These are phyloP conservation scores for Endotricha flammealis DNA, from an alignment of 2,888 invertebrate species.

Conservation along the genomic window DNA sequence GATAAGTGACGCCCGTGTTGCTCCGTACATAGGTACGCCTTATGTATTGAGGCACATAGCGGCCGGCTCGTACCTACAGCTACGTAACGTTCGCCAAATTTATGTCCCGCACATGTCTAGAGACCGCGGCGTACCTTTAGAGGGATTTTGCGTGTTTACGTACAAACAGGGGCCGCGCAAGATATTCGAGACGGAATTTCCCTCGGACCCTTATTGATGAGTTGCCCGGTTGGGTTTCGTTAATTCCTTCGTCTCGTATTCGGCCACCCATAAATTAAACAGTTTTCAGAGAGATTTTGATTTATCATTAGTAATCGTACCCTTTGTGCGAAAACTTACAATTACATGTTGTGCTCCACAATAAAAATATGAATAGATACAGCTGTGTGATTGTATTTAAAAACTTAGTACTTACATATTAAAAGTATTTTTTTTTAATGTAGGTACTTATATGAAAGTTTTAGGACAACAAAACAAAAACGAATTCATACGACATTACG, in stretches of 20 bases:
- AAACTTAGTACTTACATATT: too few species aligned
- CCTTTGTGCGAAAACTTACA: constrained; percentile 8
- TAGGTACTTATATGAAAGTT: too few species aligned
- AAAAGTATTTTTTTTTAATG: too few species aligned
- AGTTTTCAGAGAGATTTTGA: constrained; percentile 12
- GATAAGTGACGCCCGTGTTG: constrained; percentile 78
- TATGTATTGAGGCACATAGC: constrained; percentile 70
- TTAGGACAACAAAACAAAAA: too few species aligned
- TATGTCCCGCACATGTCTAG: constrained; percentile 78
- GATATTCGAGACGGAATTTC: constrained; percentile 70
- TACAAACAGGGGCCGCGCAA: constrained; percentile 59
- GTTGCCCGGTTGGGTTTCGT: constrained; percentile 35
- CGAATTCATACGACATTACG: too few species aligned
- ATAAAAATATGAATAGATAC: too few species aligned
- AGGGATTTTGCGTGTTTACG: constrained; percentile 77
- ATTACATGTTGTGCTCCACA: too few species aligned
- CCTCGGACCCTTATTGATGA: constrained; percentile 71
- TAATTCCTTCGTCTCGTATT: constrained; percentile 32
- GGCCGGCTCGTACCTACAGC: constrained; percentile 71
- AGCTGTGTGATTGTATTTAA: too few species aligned
- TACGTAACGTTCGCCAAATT: constrained; percentile 76
- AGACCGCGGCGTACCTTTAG: constrained; percentile 76
- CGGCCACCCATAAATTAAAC: constrained; percentile 9
- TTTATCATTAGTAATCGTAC: constrained; percentile 14
- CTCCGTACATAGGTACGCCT: constrained; percentile 67